Conservation (phyloP, 1,140 invertebrate species). For the Arion vulgaris region DNA sequence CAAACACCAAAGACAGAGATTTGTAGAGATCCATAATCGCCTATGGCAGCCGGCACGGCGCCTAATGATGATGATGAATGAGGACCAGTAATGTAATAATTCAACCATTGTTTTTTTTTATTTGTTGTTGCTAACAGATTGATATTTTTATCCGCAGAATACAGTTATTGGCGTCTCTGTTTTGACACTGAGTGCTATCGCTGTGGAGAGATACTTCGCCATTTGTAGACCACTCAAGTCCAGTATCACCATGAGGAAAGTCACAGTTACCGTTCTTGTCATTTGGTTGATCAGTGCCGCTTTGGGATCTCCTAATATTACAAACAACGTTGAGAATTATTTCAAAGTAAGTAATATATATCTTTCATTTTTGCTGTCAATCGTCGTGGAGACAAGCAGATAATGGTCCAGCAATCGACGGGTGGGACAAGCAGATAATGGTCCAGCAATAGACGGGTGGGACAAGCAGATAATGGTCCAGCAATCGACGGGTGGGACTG, state of each 20-base stretch:
- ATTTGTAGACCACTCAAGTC: conserved; percentile 92
- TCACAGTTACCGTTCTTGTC: conserved; percentile 28
- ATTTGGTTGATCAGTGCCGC: conserved; percentile 33
- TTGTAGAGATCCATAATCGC: too few species aligned
- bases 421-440: too few species aligned
- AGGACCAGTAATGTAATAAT: neutral
- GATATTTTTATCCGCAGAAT: conserved; percentile 75
- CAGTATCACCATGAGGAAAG: conserved; percentile 79
- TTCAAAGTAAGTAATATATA: conserved; percentile 21
- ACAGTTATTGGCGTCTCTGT: conserved; percentile 89
- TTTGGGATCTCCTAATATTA: conserved; percentile 23
- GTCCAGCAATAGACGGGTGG: too few species aligned
- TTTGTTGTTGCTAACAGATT: too few species aligned
- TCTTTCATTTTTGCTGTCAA: too few species aligned
- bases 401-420: too few species aligned
- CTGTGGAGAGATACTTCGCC: conserved; percentile 91
- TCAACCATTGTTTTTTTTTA: neutral
- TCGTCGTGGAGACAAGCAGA: too few species aligned
- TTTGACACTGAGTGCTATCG: conserved; percentile 90
- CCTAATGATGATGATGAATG: conserved; percentile 7
- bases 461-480: too few species aligned
- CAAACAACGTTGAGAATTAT: neutral
- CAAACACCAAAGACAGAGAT: too few species aligned
- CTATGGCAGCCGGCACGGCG: too few species aligned
- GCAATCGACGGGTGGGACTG: too few species aligned